Base-by-base conservation (phyloP, 2,888 invertebrate species). In the Parnassius smintheus region DNA sequence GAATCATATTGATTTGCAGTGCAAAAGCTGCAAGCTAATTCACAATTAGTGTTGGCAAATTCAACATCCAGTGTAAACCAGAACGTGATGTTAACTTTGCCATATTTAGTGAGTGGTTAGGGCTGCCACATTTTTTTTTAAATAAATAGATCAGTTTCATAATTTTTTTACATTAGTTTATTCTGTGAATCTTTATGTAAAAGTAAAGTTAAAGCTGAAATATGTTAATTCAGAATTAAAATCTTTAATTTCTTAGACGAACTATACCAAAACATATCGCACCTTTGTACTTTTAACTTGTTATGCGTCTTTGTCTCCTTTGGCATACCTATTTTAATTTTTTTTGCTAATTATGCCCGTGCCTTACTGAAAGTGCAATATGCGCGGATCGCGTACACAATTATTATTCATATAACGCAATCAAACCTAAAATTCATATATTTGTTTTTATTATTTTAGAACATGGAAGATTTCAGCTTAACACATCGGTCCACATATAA, bases 381-480 rank as follows among this genome's bases (percentile, higher is more conserved):
- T 56, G 56, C 56, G 56, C 44, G 56, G 56, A 56, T 56, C 56
- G 56, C 56, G 56, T 56, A 56, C 56, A 56, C 56, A 56, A 56
- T 56, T 56, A 56, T 56, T 56, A 56, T 56, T 56, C 56, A 56
- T 56, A 42, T 49, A 9, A 49, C 49, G 49, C 49, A 49, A 49
- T 49, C 49, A 49, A 49, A 49, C 59, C 51, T 59, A 59, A 59
- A 59, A 59, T 59, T 59, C 51, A 59, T 59, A 51, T 59, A 61
- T 61, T 61, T 61, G 49, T 46, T 61, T 54, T 61, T 61, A 45
- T 48, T 61, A 48, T 61, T 61, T 61, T 54, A 61, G 61, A 54
- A 61, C 48, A 61, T 61, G 61, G 48, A 61, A 46, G 51, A 49
- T 42, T 50, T 50, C 49, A 49, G 49, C 22, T 41, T 13, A 44